phyloP scores from a whole-genome alignment of 2,888 invertebrate species.

The Ferdinandea cuprea region DNA sequence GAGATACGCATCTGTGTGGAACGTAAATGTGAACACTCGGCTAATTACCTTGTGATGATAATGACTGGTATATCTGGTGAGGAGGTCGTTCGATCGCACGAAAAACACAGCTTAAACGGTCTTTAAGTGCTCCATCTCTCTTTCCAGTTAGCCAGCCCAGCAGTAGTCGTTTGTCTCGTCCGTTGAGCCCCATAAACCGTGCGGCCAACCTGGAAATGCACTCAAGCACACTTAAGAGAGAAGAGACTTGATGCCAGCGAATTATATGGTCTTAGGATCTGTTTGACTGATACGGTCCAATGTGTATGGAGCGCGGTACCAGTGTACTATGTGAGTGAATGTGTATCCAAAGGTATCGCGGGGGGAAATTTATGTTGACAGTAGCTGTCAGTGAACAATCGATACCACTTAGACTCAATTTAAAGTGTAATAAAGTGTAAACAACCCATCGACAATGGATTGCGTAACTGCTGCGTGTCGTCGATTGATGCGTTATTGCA shows the following conservation, averaged over 20 bases:
- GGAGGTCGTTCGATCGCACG: conserved; percentile 50
- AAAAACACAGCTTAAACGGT: conserved; percentile 46
- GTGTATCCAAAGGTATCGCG: conserved; percentile 1
- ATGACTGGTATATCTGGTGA: conserved; percentile 59
- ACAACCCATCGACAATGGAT: conserved; percentile 61
- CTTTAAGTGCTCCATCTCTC: conserved; percentile 44
- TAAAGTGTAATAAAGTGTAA: conserved; percentile 72
- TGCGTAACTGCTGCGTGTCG: conserved; percentile 53
- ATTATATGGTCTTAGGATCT: conserved; percentile 39
- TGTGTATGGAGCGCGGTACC: too few species aligned
- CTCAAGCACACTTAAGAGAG: conserved; percentile 54
- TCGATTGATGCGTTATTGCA: conserved; percentile 3
- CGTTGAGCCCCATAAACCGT: conserved; percentile 50
- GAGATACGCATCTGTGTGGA: conserved; percentile 57
- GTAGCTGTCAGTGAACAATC: conserved; percentile 72
- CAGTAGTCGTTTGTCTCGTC: conserved; percentile 23
- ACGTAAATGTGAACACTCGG: conserved; percentile 65
- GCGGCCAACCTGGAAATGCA: conserved; percentile 68
- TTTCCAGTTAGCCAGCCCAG: conserved; percentile 30
- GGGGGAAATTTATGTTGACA: conserved; percentile 67
- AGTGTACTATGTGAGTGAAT: conserved; percentile 1
- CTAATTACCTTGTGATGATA: conserved; percentile 73
- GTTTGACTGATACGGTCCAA: conserved; percentile 7
- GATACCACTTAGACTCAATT: conserved; percentile 71
- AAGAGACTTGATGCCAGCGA: too few species aligned